Evolutionary conservation across 2,113 vertebrate genomes (phyloP).

Genomic region (Paraplagusia blochii): DNA sequence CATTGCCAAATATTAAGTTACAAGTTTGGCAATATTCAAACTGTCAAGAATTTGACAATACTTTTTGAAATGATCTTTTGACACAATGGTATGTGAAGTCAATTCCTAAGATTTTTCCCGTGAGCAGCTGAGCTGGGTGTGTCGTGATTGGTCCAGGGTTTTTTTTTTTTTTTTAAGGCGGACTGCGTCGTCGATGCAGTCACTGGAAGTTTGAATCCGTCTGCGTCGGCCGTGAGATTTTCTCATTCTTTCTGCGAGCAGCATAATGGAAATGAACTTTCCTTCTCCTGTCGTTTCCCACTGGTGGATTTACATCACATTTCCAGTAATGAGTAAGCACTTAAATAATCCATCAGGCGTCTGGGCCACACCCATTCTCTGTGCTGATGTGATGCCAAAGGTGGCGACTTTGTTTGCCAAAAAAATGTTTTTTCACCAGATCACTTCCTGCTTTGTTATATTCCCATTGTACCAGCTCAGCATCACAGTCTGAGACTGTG

Average conservation of each 20-base stretch:
- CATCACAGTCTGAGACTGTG: conserved; percentile 15
- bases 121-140: conserved; percentile 19
- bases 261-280: conserved; percentile 35
- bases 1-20: too few species aligned
- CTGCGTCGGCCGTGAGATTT: conserved; percentile 6
- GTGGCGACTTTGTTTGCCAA: conserved; percentile 46
- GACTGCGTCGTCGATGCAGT: conserved; percentile 19
- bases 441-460: conserved; percentile 4
- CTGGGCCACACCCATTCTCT: conserved; percentile 52
- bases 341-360: conserved; percentile 47
- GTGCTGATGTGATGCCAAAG: conserved; percentile 47
- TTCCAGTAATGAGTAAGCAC: conserved; percentile 47
- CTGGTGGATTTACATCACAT: neutral
- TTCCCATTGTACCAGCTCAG: conserved; percentile 8
- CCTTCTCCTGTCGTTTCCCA: neutral
- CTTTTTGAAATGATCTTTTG: too few species aligned
- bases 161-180: too few species aligned
- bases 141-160: conserved; percentile 5
- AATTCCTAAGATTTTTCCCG: conserved; percentile 17
- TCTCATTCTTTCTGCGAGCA: conserved; percentile 17
- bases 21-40: too few species aligned
- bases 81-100: conserved; percentile 12
- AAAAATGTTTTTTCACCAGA: conserved; percentile 34
- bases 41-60: too few species aligned
- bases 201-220: conserved; percentile 19